Evolutionary conservation across 1,140 invertebrate species (phyloP), one percentile per base, ranked within the genome.

Genomic region (Leucophenga varia): DNA sequence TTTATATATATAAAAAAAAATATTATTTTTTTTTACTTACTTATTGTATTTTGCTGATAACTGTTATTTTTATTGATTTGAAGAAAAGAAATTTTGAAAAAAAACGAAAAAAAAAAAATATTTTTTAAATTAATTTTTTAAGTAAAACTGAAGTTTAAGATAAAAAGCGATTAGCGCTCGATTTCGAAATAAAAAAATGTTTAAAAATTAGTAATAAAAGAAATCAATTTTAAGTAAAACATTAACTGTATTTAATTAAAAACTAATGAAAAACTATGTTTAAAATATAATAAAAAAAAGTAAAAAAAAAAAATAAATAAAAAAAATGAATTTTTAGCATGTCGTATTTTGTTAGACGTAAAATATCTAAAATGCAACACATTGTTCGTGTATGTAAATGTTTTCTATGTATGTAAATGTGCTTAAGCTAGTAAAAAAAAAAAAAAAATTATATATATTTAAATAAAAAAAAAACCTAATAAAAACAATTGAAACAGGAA

Each of bases 401-500:
- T 20, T n/a, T 40, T 12, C 16, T 28, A 14, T 28, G 14, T 55
- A 61, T 65, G 61, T 65, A 59, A 70, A 65, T 67, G 67, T 69
- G 69, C 58, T 65, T 64, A 69, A 64, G 49, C 42, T 70, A 67
- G 64, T 54, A 49, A 61, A 65, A 65, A 63, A 67, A 51, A 43
- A 43, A 20, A 37, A 31, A 46, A 46, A 38, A 48, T 18, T 31
- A 43, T 31, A 32, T 19, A 44, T 44, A 35, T 35, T 21, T 37
- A 38, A 40, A 42, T 20, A 64, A 68, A 60, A 52, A 49, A 57
- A 61, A 64, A 57, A 65, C 65, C 55, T 56, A 61, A 48, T 58
- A 61, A 46, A 52, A 54, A 61, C 47, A 48, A 63, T 65, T 63
- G 61, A 68, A 68, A 68, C 64, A 68, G 64, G 60, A 68, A 64